These are phyloP conservation scores for Corythoichthys intestinalis DNA, from an alignment of 2,113 vertebrate genomes.

Conservation along the genomic window DNA sequence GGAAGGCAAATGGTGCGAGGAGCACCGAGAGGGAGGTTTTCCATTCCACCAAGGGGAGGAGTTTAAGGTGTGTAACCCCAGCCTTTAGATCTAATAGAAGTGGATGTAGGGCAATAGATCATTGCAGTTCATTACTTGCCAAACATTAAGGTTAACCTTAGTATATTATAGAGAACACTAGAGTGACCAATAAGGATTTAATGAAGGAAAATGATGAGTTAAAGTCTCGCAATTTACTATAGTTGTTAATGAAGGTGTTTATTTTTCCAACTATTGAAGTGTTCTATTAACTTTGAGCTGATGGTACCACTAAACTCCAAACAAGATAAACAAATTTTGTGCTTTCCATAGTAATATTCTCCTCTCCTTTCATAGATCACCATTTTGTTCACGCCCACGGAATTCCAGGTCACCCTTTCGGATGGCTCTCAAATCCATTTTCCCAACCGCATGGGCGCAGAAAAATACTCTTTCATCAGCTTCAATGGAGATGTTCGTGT, in stretches of 20 bases:
- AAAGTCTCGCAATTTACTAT: too few species aligned
- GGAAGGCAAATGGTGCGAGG: constrained; percentile 65
- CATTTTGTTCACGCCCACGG: constrained; percentile 59
- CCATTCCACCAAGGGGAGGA: constrained; percentile 66
- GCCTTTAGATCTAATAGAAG: not conserved
- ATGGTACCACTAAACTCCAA: too few species aligned
- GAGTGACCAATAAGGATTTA: not conserved
- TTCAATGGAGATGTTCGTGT: constrained; percentile 62
- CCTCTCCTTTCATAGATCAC: constrained; percentile 42
- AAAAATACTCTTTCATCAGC: constrained; percentile 60
- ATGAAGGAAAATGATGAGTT: not conserved
- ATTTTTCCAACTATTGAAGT: too few species aligned
- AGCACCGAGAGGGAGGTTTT: constrained; percentile 57
- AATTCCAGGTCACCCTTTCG: constrained; percentile 62
- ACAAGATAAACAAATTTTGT: not conserved
- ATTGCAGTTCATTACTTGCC: not conserved
- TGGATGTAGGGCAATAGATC: not conserved
- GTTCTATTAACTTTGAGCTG: too few species aligned
- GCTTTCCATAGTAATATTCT: not conserved
- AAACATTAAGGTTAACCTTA: not conserved
- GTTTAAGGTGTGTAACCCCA: constrained; percentile 57
- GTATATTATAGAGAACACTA: not conserved
- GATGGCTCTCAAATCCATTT: constrained; percentile 67
- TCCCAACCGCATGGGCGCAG: constrained; percentile 66
- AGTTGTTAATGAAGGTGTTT: too few species aligned